Evolutionary conservation across 2,113 vertebrate genomes (phyloP).

Genomic region (Colinus virginianus): DNA sequence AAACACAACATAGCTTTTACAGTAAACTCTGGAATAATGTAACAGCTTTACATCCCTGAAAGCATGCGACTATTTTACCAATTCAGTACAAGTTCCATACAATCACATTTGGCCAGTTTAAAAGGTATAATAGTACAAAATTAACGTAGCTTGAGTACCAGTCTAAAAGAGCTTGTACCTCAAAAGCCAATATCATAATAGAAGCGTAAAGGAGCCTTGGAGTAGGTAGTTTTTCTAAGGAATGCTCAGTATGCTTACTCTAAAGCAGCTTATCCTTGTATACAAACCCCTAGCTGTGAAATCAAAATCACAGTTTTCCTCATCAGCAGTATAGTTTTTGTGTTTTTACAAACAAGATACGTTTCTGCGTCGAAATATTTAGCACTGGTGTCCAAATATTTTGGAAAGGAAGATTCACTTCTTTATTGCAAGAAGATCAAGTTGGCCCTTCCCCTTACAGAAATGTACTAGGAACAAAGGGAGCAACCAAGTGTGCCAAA

Average conservation of each 20-base stretch:
- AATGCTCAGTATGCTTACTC: not conserved
- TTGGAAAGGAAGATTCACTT: not conserved
- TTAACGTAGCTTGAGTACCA: not conserved
- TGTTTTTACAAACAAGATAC: not conserved
- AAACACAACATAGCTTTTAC: not conserved
- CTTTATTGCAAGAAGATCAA: not conserved
- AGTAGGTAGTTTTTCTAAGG: not conserved
- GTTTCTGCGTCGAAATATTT: not conserved
- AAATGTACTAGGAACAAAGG: not conserved
- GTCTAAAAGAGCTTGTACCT: not conserved
- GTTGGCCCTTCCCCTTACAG: not conserved
- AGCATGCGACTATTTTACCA: not conserved
- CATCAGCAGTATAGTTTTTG: not conserved
- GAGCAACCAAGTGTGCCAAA: not conserved
- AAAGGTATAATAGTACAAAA: not conserved
- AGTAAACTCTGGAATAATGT: not conserved
- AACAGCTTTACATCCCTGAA: not conserved
- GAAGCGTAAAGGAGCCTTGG: not conserved
- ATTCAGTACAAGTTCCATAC: not conserved
- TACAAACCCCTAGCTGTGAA: not conserved
- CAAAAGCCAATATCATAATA: not conserved
- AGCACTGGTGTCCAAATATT: not conserved
- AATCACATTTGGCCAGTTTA: not conserved
- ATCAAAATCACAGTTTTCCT: not conserved
- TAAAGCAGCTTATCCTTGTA: not conserved